Evolutionary conservation across 2,797 vertebrate genomes (phyloP), one percentile per base, ranked within the genome.

Genomic region (Catharus ustulatus): DNA sequence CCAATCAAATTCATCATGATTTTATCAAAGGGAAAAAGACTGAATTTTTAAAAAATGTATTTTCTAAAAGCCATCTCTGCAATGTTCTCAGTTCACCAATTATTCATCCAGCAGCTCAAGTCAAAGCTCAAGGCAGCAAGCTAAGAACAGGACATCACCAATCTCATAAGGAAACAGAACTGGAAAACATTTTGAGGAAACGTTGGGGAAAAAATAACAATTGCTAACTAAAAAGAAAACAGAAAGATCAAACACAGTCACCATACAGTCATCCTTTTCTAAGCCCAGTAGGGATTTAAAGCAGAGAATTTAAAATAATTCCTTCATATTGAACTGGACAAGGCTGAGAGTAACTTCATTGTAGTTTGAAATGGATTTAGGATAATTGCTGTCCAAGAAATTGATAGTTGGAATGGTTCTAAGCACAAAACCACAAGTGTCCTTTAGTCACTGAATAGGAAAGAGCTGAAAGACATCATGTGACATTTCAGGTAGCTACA

Each of bases 311-410:
- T 43, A 69, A 86, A 74, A 82, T 11, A 88, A 92, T 76, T 83
- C 21, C 59, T 85, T 71, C 30, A 78, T 54, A 59, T 9, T 51
- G 55, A 87, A 84, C n/a, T 57, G 68, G 75, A 92, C 66, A 94
- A 91, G 85, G 62, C 62, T 95, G 58, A 0, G 0, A 93, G 58
- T 61, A 85, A 87, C 69, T 83, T 71, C 5, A 2, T 76, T 49
- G 68, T 76, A 10, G 4, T 85, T 73, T 93, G 64, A 93, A 67
- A 83, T 10, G 3, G 61, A 83, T 82, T 76, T 69, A 85, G 32
- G 71, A 67, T 80, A 93, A 92, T 27, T 90, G 54, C 74, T 87
- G 73, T 75, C 80, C 79, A 76, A 76, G 73, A 88, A 90, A 69
- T 6, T 80, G 83, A 86, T 79, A 71, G 61, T 16, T 79, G 42